phyloP scores from a whole-genome alignment of 2,797 vertebrate genomes.

The Babyrousa celebensis region DNA sequence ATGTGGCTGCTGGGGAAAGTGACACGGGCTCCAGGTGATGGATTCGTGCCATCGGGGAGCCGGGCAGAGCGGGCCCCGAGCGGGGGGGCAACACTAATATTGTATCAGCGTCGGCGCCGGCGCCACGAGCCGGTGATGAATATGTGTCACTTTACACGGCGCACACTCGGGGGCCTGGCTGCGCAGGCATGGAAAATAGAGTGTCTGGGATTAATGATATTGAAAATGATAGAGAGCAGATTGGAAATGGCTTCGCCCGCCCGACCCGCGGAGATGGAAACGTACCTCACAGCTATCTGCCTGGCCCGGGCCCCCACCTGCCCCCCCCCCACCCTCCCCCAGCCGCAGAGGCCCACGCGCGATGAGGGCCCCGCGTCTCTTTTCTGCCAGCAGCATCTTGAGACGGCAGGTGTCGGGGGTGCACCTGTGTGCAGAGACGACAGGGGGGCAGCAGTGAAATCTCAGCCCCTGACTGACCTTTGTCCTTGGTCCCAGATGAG shows the following conservation, averaged over 20 bases:
- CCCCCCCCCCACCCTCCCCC: conserved; percentile 59
- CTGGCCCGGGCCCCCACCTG: conserved; percentile 88
- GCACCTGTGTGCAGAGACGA: background rate
- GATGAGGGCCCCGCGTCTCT: background rate
- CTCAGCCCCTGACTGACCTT: conserved; percentile 47
- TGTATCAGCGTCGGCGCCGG: conserved; percentile 93
- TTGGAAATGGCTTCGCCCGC: conserved; percentile 98
- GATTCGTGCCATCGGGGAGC: conserved; percentile 98
- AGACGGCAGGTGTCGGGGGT: background rate
- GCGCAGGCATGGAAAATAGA: conserved; percentile 98
- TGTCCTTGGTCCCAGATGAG: conserved; percentile 44
- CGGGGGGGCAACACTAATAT: conserved; percentile 98
- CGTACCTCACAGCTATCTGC: conserved; percentile 94
- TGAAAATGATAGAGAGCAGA: conserved; percentile 99
- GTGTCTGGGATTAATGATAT: conserved; percentile 99
- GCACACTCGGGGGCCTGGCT: conserved; percentile 95
- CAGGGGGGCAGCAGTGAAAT: background rate
- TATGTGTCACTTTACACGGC: conserved; percentile 95
- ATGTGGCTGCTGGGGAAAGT: conserved; percentile 98
- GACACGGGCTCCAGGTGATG: conserved; percentile 99
- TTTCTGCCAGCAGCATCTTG: background rate
- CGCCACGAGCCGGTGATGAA: conserved; percentile 94
- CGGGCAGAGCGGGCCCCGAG: conserved; percentile 90
- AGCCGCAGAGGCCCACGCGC: background rate
- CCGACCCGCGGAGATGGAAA: conserved; percentile 97